Evolutionary conservation across 2,113 vertebrate species (phyloP).

Genomic region (Microtus montanus): DNA sequence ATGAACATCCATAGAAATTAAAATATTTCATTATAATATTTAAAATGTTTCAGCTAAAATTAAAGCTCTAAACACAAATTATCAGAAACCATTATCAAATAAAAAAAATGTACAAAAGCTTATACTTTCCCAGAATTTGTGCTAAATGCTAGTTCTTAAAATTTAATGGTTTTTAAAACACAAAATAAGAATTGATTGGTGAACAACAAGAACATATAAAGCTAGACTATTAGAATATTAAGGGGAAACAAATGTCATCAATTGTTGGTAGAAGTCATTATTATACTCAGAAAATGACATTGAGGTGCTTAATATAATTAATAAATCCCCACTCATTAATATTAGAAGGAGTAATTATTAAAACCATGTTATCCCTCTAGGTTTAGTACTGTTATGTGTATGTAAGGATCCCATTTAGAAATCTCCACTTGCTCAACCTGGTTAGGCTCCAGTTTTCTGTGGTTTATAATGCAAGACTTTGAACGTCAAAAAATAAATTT

Average conservation of each 20-base stretch:
- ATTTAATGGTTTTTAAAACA: conserved; percentile 26
- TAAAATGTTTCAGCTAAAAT: conserved; percentile 44
- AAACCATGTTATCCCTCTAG: neutral
- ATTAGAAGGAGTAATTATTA: neutral
- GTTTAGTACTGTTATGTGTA: neutral
- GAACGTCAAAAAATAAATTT: conserved; percentile 61
- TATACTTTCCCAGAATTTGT: neutral
- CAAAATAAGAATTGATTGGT: conserved; percentile 27
- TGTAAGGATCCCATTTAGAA: neutral
- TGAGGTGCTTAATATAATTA: conserved; percentile 46
- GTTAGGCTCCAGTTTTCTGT: neutral
- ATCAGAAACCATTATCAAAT: neutral
- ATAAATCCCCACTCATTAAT: conserved; percentile 66
- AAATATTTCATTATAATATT: neutral
- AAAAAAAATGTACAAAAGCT: neutral
- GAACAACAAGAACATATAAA: conserved; percentile 42
- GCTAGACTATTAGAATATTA: conserved; percentile 44
- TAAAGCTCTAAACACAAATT: conserved; percentile 56
- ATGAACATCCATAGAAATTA: neutral
- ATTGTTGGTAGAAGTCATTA: conserved; percentile 65
- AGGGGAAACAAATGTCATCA: conserved; percentile 67
- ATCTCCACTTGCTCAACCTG: neutral
- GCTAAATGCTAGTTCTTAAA: neutral
- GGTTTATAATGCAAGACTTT: conserved; percentile 19
- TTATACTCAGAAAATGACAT: conserved; percentile 56